Evolutionary conservation across 2,888 invertebrate species (phyloP).

Genomic region (Ephialtes manifestator): DNA sequence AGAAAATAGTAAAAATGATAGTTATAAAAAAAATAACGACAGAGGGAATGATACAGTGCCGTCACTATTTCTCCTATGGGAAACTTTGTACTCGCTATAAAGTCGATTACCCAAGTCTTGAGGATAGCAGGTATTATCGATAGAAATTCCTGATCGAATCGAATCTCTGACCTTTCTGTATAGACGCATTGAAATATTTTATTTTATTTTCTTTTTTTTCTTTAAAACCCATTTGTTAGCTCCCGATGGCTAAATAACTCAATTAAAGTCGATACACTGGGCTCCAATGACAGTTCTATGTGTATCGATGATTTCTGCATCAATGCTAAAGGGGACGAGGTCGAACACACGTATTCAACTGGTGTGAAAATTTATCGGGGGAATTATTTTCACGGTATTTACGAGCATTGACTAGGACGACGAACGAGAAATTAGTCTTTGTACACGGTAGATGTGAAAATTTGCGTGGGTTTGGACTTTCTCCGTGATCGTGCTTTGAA

Average conservation of each 20-base stretch:
- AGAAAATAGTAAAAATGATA: conserved; percentile 11
- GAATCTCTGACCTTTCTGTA: conserved; percentile 61
- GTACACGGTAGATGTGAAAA: not conserved
- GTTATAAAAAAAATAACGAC: conserved; percentile 34
- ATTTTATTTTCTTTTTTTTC: conserved; percentile 28
- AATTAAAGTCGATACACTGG: conserved; percentile 11
- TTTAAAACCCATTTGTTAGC: conserved; percentile 13
- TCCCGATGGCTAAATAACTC: conserved; percentile 22
- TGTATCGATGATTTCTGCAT: conserved; percentile 14
- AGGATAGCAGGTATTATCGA: conserved; percentile 69
- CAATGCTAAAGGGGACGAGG: conserved; percentile 39
- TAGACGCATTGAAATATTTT: conserved; percentile 40
- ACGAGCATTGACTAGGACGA: not conserved
- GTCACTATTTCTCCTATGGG: conserved; percentile 49
- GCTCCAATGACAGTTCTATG: conserved; percentile 2
- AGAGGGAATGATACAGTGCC: conserved; percentile 46
- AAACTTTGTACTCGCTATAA: conserved; percentile 32
- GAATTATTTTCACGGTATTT: conserved; percentile 24
- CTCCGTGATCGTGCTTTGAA: not conserved
- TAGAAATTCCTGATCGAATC: conserved; percentile 65
- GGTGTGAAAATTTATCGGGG: conserved; percentile 33
- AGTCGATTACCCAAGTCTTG: conserved; percentile 15
- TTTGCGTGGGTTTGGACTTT: conserved; percentile 8
- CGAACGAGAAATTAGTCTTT: not conserved
- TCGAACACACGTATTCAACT: conserved; percentile 12